phyloP scores from a whole-genome alignment of 2,113 vertebrate genomes.

The Melanerpes formicivorus region DNA sequence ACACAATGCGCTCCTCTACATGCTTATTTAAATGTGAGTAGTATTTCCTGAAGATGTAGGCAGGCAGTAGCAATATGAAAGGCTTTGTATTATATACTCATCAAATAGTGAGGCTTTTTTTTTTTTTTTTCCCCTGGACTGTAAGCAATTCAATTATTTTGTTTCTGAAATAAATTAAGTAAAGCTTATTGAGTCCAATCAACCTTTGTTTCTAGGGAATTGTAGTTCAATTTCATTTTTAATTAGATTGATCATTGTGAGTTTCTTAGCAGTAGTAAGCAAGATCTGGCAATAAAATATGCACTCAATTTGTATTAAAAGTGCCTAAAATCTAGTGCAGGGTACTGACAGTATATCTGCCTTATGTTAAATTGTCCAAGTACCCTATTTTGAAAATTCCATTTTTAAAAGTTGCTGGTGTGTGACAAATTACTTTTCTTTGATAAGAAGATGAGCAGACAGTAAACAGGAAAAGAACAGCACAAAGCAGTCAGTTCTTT shows the following conservation, averaged over 20 bases:
- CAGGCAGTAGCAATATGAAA: slow-evolving; percentile 30
- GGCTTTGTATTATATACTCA: slow-evolving; percentile 15
- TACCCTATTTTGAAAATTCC: slow-evolving; percentile 55
- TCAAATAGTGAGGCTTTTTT: slow-evolving; percentile 61
- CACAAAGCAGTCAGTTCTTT: slow-evolving; percentile 2
- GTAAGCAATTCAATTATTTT: slow-evolving; percentile 79
- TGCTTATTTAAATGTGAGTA: slow-evolving; percentile 2
- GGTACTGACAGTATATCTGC: slow-evolving; percentile 54
- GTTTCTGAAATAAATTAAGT: slow-evolving; percentile 80
- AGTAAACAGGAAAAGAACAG: slow-evolving; percentile 42
- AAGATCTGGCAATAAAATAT: slow-evolving; percentile 74
- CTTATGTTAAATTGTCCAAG: slow-evolving; percentile 73
- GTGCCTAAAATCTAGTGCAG: slow-evolving; percentile 70
- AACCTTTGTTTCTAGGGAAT: slow-evolving; percentile 75
- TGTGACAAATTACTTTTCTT: slow-evolving; percentile 66
- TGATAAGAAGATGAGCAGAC: slow-evolving; percentile 55
- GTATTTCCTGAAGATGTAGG: slow-evolving; percentile 14
- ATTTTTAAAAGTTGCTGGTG: slow-evolving; percentile 60
- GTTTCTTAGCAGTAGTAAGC: slow-evolving; percentile 75
- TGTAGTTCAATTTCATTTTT: slow-evolving; percentile 83
- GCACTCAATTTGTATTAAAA: slow-evolving; percentile 75
- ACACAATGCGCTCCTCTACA: background rate
- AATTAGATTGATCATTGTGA: slow-evolving; percentile 79
- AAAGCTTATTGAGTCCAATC: slow-evolving; percentile 76
- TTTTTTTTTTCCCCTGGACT: slow-evolving; percentile 6